A percentile compares a stretch with the other conserved stretches of the same genome.
Evolutionary conservation across 2,113 vertebrate species (phyloP).

Genomic region (Symphodus melops): DNA sequence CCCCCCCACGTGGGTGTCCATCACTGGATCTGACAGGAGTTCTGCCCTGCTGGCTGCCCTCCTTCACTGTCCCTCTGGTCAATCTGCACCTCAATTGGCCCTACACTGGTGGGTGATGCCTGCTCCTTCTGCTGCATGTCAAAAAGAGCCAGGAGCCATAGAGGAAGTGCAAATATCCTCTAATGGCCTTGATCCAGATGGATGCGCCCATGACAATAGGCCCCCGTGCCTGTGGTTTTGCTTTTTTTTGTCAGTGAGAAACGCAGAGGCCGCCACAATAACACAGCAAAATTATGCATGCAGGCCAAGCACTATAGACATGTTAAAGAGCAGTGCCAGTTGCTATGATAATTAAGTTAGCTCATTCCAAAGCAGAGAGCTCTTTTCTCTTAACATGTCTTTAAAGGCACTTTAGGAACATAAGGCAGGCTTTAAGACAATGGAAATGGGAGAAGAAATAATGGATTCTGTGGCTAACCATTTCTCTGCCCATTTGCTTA

Average conservation of each 20-base stretch:
- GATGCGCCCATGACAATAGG: constrained; percentile 86
- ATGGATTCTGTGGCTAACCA: constrained; percentile 73
- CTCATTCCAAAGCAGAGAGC: constrained; percentile 74
- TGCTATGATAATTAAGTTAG: constrained; percentile 82
- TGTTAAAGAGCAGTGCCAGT: constrained; percentile 80
- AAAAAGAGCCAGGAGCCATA: constrained; percentile 82
- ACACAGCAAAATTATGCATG: constrained; percentile 86
- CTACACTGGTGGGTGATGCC: constrained; percentile 76
- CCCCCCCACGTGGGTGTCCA: constrained; percentile 74
- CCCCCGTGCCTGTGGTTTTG: constrained; percentile 77
- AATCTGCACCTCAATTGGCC: constrained; percentile 84
- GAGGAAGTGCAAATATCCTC: constrained; percentile 89
- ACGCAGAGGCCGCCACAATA: constrained; percentile 80
- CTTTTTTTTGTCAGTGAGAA: constrained; percentile 78
- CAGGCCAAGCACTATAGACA: constrained; percentile 80
- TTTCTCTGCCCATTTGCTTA: constrained; percentile 75
- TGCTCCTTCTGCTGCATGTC: constrained; percentile 83
- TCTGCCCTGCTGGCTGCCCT: constrained; percentile 72
- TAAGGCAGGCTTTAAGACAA: constrained; percentile 75
- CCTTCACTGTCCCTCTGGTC: constrained; percentile 74
- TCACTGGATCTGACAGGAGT: constrained; percentile 80
- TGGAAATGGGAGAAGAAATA: constrained; percentile 56
- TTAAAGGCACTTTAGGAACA: constrained; percentile 73
- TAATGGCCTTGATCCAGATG: constrained; percentile 87
- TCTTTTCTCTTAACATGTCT: constrained; percentile 76